Evolutionary conservation across 2,797 vertebrate species (phyloP), one percentile per base, ranked within the genome.

Genomic region (Sebastes trivittatus): DNA sequence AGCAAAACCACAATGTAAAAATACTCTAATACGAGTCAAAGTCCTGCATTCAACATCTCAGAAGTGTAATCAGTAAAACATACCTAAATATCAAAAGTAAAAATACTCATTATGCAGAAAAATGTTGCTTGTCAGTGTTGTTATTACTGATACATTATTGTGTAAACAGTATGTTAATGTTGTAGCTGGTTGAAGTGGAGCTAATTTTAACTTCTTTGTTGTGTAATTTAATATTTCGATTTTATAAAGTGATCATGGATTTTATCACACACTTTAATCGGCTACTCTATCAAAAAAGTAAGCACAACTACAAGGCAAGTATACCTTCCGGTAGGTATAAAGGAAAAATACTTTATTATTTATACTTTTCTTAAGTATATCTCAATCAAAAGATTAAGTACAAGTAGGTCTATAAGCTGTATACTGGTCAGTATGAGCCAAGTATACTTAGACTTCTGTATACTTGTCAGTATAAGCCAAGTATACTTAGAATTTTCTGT

Each of bases 1-100:
- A 58, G n/a, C 65, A 83, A 58, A 62, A 54, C 54, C n/a, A 55
- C 30, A 55, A 55, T 64, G 61, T 32, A 58, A 60, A 78, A 61
- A 64, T 11, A 60, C 55, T 23, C 6, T 30, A 22, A 14, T 30
- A 2, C 10, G 56, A 30, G 7, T 64, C 11, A 36, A 81, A 68
- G 78, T 59, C 30, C 29, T 42, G 20, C 20, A 60, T 59, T 59
- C 22, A 36, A 38, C 58, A 60, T 67, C 2, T 22, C 4, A 64
- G 14, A 13, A 3, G 30, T 27, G 32, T 25, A 52, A 63, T 52
- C 14, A 72, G 10, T 55, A 23, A 71, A 75, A 82, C 30, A 52
- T 46, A 8, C 7, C 3, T 6, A 62, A 29, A 18, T 27, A n/a
- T 56, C 14, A 25, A 2, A 38, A 22, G 3, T 34, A 23, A 38